Evolutionary conservation across 2,113 vertebrate species (phyloP), one percentile per base, ranked within the genome.

Genomic region (Sylvietta virens): DNA sequence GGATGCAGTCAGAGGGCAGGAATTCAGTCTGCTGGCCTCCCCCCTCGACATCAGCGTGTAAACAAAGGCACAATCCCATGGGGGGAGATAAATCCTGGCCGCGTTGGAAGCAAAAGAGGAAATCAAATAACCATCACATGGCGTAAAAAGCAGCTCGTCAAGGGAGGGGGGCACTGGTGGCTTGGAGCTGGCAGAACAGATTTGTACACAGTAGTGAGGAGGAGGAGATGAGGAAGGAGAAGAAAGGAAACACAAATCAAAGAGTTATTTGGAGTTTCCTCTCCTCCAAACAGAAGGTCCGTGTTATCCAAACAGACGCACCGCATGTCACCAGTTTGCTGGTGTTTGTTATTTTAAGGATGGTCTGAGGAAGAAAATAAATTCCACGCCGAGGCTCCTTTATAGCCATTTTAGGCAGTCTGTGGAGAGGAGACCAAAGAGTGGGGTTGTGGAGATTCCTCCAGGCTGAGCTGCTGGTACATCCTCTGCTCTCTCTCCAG

Each of bases 291-390:
- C 95, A 97, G 96, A 94, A 95, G 96, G 92, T 7, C 92, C n/a
- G 1, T 42, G 92, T 64, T 93, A 71, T 81, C 93, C 76, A 35
- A 92, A 39, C 94, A 96, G 82, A 94, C 67, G 93, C 89, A 70
- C 72, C 1, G 20, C 67, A 1, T 95, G 94, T 86, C 95, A 93
- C 82, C 90, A 28, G 64, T 9, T 96, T 74, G 88, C 85, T 90
- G 81, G 11, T 58, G 93, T 95, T 95, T 97, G 93, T 96, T 97
- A 96, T 97, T 97, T 97, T 96, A 96, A 86, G 88, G 90, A 96
- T 67, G 88, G 80, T 73, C 92, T 90, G 2, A 64, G 91, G 92
- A 89, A 94, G 94, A 96, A 96, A 95, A 96, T 92, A 96, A 94
- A 92, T 92, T 91, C 92, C 77, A 65, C 69, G 31, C 44, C 10